Conservation (phyloP, 2,797 vertebrate species). For the Alosa sapidissima region DNA sequence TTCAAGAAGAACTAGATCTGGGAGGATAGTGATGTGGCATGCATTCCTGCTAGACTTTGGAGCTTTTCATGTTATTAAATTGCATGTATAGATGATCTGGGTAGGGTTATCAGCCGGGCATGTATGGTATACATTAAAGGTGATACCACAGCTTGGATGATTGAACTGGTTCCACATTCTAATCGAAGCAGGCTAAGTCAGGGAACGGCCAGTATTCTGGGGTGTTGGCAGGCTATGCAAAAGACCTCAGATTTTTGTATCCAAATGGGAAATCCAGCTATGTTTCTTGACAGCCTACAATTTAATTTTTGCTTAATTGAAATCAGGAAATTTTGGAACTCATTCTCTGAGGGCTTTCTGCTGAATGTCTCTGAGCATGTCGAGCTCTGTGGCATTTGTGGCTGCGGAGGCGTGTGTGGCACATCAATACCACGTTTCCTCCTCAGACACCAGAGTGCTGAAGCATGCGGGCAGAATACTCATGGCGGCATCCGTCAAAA, state of each 20-base stretch:
- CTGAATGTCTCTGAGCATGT: neutral
- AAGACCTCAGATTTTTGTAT: neutral
- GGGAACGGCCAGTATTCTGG: neutral
- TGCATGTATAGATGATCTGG: neutral
- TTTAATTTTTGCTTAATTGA: neutral
- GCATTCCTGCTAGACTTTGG: conserved; percentile 37
- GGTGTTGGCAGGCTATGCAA: neutral
- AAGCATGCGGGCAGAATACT: conserved; percentile 73
- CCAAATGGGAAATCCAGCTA: neutral
- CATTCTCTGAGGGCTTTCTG: neutral
- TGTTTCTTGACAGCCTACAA: conserved; percentile 9
- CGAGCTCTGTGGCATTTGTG: neutral
- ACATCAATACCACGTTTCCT: conserved; percentile 32
- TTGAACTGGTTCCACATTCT: conserved; percentile 66
- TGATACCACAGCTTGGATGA: conserved; percentile 68
- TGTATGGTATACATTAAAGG: conserved; percentile 13
- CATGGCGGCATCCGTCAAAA: conserved; percentile 78
- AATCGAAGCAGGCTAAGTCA: neutral
- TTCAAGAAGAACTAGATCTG: conserved; percentile 54
- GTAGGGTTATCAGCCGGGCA: conserved; percentile 5
- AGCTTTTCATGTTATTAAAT: conserved; percentile 24
- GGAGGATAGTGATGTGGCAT: conserved; percentile 45
- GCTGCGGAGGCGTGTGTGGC: neutral
- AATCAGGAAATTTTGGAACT: neutral
- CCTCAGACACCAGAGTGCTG: conserved; percentile 75